These are phyloP conservation scores for Rutilus rutilus DNA, from an alignment of 2,113 vertebrate species.

Conservation along the genomic window DNA sequence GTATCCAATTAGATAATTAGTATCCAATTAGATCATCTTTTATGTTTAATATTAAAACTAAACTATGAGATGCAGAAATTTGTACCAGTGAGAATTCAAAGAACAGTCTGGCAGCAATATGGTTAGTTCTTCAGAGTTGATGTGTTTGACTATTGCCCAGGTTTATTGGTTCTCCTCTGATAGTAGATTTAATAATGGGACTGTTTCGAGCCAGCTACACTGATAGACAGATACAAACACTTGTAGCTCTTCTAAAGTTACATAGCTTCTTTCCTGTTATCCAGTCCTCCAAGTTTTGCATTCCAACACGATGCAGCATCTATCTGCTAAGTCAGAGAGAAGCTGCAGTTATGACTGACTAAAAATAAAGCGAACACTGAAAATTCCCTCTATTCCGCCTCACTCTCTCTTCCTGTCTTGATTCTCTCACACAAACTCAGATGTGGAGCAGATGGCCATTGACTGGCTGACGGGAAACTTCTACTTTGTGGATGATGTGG, in stretches of 20 bases:
- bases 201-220: background rate
- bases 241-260: background rate
- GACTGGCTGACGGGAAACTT: constrained; percentile 99
- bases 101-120: background rate
- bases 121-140: background rate
- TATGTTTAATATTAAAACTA: background rate
- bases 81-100: background rate
- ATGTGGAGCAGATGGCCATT: constrained; percentile 98
- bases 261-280: background rate
- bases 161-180: background rate
- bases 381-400: background rate
- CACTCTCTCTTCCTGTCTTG: constrained; percentile 28
- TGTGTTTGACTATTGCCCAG: background rate
- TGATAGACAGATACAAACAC: background rate
- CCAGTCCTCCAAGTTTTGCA: background rate
- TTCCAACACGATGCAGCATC: background rate
- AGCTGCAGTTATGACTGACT: constrained; percentile 12
- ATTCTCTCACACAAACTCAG: constrained; percentile 66
- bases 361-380: background rate
- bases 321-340: constrained; percentile 12
- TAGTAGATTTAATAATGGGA: background rate
- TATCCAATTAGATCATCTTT: too few species aligned
- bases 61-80: background rate
- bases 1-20: too few species aligned
- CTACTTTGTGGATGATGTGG: constrained; percentile 97